Evolutionary conservation across 2,113 vertebrate genomes (phyloP).

Genomic region (Tautogolabrus adspersus): DNA sequence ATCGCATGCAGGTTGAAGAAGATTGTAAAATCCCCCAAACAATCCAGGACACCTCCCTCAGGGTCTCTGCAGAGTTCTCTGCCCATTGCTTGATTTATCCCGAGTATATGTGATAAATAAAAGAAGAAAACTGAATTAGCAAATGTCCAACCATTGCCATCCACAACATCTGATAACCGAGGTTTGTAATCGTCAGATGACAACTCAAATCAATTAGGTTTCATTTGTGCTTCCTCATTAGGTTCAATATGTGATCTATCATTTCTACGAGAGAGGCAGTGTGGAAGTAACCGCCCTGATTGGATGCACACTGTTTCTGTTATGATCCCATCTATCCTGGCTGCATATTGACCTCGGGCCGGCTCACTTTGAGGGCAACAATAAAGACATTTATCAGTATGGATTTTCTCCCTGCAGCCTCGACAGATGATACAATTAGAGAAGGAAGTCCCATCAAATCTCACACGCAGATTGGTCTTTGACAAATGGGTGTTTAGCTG

Average conservation of each 20-base stretch:
- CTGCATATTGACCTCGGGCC: conserved; percentile 28
- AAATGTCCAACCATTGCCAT: no score
- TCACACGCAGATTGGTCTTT: conserved; percentile 25
- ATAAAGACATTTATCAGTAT: conserved; percentile 64
- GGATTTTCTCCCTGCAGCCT: conserved; percentile 50
- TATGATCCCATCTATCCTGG: conserved; percentile 35
- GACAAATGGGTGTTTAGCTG: conserved; percentile 6
- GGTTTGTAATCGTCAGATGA: background rate
- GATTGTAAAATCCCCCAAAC: no score
- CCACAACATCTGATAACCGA: background rate
- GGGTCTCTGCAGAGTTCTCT: no score
- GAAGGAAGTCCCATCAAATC: conserved; percentile 28
- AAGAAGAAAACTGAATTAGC: no score
- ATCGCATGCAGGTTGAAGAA: no score
- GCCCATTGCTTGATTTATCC: no score
- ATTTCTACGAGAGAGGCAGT: conserved; percentile 13
- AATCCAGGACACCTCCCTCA: no score
- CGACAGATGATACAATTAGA: conserved; percentile 33
- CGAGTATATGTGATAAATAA: no score
- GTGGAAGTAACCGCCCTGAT: conserved; percentile 9
- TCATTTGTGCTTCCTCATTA: conserved; percentile 20
- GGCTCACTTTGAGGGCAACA: conserved; percentile 38
- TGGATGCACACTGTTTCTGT: conserved; percentile 8
- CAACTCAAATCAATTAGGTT: conserved; percentile 10
- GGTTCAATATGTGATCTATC: conserved; percentile 34